A percentile compares a stretch with the other conserved stretches of the same genome.
These are phyloP conservation scores for Cecidostiba fungosa DNA, from an alignment of 2,888 invertebrate genomes.

Conservation along the genomic window DNA sequence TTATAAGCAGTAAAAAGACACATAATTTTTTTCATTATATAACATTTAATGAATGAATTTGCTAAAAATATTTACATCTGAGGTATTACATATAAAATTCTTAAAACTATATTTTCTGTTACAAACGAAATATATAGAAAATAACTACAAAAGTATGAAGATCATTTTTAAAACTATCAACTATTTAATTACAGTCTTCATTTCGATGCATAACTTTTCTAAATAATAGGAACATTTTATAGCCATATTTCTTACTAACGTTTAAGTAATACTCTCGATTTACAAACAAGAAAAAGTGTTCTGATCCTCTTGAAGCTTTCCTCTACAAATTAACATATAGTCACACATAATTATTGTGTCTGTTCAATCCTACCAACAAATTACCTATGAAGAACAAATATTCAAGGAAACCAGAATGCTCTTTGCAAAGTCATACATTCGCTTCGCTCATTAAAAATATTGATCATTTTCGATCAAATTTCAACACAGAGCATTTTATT, in stretches of 20 bases:
- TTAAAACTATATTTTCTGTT: not conserved
- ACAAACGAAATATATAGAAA: not conserved
- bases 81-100: not conserved
- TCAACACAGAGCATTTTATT: not conserved
- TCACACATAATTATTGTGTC: too few relatives aligned
- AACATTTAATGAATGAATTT: not conserved
- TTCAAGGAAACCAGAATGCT: not conserved
- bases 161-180: not conserved
- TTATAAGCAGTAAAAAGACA: not conserved
- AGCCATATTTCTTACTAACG: not conserved
- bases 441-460: not conserved
- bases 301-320: not conserved
- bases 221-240: not conserved
- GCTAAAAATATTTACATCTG: not conserved
- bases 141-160: not conserved
- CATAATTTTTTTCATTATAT: not conserved
- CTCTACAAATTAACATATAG: not conserved
- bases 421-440: not conserved
- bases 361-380: not conserved
- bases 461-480: not conserved
- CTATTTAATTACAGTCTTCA: conserved; percentile 17
- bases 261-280: not conserved
- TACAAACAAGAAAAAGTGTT: not conserved
- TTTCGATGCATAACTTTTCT: not conserved
- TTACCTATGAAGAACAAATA: not conserved